Evolutionary conservation across 2,797 vertebrate species (phyloP), one percentile per base, ranked within the genome.

Genomic region (Lutjanus argentimaculatus): DNA sequence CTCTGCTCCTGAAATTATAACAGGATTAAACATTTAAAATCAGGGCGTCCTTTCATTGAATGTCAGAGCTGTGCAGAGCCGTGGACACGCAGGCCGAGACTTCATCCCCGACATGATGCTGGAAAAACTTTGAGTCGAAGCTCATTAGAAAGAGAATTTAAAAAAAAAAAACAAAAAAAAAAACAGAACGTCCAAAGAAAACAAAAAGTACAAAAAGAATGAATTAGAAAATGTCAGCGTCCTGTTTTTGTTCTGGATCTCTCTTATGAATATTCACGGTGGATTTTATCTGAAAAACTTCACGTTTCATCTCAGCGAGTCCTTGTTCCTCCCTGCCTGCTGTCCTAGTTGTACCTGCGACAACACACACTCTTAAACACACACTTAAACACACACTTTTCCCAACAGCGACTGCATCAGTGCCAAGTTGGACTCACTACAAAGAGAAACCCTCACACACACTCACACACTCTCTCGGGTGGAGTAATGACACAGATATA

Each of bases 351-450:
- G 75, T 65, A 88, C 85, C 86, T 88, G 88, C 16, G 89, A 90
- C 86, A 77, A 75, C 80, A 81, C 84, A 57, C 75, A 42, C 83
- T 72, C 46, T n/a, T 49, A 79, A 52, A 87, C 79, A 76, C 85
- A 78, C 84, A 53, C 67, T 45, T 46, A 80, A 43, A 82, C 75
- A 80, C 85, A 78, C 80, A 21, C 75, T 56, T 46, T 45, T 42
- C 74, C 71, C 77, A 52, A n/a, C 57, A 56, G 87, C 19, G 78
- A 83, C 86, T 30, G 67, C 75, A 7, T 5, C 30, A 0, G 13
- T 75, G 92, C 92, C 90, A 90, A 93, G 82, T 92, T 93, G 92
- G 92, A 76, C 43, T 1, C 7, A 0, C 82, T 77, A 91, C 92
- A 93, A 90, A 93, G 89, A 87, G 73, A 75, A 68, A 53, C 2